phyloP scores from a whole-genome alignment of 2,797 vertebrate genomes.

The Anableps anableps region DNA sequence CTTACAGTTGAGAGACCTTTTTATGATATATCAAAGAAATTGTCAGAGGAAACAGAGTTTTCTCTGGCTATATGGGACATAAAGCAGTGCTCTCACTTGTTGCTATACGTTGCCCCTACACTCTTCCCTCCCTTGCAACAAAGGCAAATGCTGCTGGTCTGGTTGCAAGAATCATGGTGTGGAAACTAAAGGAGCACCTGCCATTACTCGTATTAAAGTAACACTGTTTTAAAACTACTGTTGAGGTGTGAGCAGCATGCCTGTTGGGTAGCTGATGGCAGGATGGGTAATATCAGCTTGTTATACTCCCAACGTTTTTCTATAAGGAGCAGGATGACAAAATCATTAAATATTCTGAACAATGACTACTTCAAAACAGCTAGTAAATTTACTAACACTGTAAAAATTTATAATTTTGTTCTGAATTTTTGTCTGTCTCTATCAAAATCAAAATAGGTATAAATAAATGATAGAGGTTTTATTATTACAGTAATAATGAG shows the following conservation, averaged over 20 bases:
- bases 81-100: not conserved
- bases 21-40: not conserved
- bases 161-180: too few relatives aligned
- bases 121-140: too few relatives aligned
- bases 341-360: not conserved
- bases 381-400: not conserved
- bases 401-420: not conserved
- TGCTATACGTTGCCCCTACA: not conserved
- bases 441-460: not conserved
- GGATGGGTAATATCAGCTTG: not conserved
- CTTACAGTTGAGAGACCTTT: not conserved
- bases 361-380: not conserved
- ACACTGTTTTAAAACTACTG: not conserved
- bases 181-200: too few relatives aligned
- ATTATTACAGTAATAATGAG: not conserved
- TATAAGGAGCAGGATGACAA: not conserved
- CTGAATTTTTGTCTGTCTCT: not conserved
- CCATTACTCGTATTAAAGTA: not conserved
- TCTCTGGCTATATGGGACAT: not conserved
- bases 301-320: not conserved
- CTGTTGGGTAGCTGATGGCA: not conserved
- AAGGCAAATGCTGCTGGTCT: too few relatives aligned
- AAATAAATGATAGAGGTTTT: not conserved
- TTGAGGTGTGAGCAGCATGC: too few relatives aligned
- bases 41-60: not conserved